Evolutionary conservation across 1,140 invertebrate species (phyloP).

Genomic region (Achroia grisella): DNA sequence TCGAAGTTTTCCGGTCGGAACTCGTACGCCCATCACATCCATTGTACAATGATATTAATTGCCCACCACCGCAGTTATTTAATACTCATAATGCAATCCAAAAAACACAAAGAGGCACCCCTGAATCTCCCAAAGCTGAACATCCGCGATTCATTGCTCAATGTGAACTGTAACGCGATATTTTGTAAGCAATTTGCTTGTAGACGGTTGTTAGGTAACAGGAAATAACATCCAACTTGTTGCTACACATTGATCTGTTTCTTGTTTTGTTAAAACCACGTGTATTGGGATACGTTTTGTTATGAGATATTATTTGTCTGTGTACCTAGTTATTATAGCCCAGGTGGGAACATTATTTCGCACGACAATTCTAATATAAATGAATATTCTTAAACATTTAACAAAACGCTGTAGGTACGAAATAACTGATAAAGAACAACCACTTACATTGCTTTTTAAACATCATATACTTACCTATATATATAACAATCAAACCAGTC

Average conservation of each 20-base stretch:
- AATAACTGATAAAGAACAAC: no score
- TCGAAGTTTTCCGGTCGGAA: constrained; percentile 67
- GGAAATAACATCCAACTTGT: constrained; percentile 58
- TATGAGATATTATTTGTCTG: constrained; percentile 27
- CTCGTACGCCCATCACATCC: constrained; percentile 47
- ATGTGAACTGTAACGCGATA: constrained; percentile 50
- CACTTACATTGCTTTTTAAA: no score
- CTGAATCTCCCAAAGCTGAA: constrained; percentile 47
- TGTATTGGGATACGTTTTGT: constrained; percentile 4
- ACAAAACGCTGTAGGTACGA: no score
- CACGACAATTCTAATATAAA: no score
- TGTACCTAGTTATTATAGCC: constrained; percentile 16
- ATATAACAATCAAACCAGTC: no score
- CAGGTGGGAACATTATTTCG: constrained; percentile 10
- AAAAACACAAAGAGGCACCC: constrained; percentile 48
- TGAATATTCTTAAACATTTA: no score
- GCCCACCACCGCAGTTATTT: constrained; percentile 53
- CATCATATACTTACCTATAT: no score
- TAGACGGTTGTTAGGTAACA: constrained; percentile 52
- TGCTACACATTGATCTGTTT: constrained; percentile 35
- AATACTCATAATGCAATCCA: constrained; percentile 43
- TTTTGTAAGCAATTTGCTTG: constrained; percentile 58
- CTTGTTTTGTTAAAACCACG: constrained; percentile 13
- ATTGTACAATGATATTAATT: constrained; percentile 60
- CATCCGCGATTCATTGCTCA: constrained; percentile 35